Percentiles rank a stretch among this genome's conserved stretches.
phyloP scores from a whole-genome alignment of 1,140 invertebrate species.

The Drosophila mayri region DNA sequence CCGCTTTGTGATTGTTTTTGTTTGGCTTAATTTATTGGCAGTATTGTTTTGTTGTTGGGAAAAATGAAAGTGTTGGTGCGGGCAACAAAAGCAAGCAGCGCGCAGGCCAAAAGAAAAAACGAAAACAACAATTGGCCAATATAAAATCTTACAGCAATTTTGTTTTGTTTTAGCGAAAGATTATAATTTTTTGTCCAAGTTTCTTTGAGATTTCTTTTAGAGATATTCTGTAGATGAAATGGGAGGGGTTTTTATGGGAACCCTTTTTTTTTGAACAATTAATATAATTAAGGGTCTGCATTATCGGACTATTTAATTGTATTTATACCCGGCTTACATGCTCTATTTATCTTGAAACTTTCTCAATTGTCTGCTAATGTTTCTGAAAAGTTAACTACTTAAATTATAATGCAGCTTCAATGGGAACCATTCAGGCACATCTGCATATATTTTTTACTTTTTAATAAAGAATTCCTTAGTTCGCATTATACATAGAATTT shows the following conservation, averaged over 20 bases:
- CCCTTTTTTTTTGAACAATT: neutral
- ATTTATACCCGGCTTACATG: neutral
- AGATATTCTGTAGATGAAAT: constrained; percentile 7
- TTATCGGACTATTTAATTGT: neutral
- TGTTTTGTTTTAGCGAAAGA: constrained; percentile 41
- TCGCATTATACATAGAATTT: too few species aligned
- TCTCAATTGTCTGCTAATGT: neutral
- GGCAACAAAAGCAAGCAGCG: constrained; percentile 30
- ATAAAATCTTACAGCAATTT: constrained; percentile 66
- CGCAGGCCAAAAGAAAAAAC: constrained; percentile 3
- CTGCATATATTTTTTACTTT: too few species aligned
- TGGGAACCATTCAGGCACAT: neutral
- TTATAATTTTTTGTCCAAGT: constrained; percentile 7
- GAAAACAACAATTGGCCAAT: constrained; percentile 67
- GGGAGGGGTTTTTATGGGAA: neutral
- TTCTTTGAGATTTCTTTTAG: constrained; percentile 39
- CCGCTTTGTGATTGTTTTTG: constrained; percentile 59
- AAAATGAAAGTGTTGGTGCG: constrained; percentile 73
- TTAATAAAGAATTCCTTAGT: too few species aligned
- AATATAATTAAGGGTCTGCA: neutral
- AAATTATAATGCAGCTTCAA: neutral
- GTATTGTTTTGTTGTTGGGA: constrained; percentile 64
- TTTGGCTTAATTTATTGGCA: constrained; percentile 74
- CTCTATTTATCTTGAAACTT: constrained; percentile 5
- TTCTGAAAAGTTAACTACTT: neutral